A percentile compares a stretch with the other conserved stretches of the same genome.
These are phyloP conservation scores for Poliocrania exsul DNA, from an alignment of 2,797 vertebrate genomes.

Conservation along the genomic window DNA sequence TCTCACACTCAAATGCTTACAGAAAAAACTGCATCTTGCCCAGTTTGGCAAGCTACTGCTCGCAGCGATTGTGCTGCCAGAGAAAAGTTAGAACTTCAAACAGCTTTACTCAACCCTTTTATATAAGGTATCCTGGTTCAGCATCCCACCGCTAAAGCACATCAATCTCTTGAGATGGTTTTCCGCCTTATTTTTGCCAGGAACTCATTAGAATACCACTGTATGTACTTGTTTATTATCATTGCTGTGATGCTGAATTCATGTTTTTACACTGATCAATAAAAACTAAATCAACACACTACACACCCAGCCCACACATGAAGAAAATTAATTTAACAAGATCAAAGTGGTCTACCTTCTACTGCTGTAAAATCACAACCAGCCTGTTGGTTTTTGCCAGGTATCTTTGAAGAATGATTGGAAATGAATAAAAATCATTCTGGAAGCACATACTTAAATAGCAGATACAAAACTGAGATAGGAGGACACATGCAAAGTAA, in stretches of 20 bases:
- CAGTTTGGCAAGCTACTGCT: background rate
- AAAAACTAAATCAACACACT: conserved; percentile 48
- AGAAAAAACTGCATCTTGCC: background rate
- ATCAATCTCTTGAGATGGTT: background rate
- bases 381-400: conserved; percentile 13
- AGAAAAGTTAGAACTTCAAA: conserved; percentile 47
- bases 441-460: conserved; percentile 36
- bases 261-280: conserved; percentile 56
- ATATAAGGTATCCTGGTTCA: conserved; percentile 16
- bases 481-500: conserved; percentile 16
- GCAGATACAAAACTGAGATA: conserved; percentile 52
- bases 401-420: conserved; percentile 60
- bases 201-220: conserved; percentile 58
- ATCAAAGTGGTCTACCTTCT: conserved; percentile 59
- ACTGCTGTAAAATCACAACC: conserved; percentile 48
- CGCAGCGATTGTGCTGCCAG: background rate
- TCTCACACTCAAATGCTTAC: background rate
- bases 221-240: conserved; percentile 59
- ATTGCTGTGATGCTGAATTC: conserved; percentile 49
- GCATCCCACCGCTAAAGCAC: background rate
- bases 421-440: conserved; percentile 48
- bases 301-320: conserved; percentile 63
- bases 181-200: conserved; percentile 38
- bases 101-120: background rate
- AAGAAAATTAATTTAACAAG: conserved; percentile 64